Evolutionary conservation across 2,797 vertebrate genomes (phyloP), one percentile per base, ranked within the genome.

Genomic region (Emydoidea blandingii): DNA sequence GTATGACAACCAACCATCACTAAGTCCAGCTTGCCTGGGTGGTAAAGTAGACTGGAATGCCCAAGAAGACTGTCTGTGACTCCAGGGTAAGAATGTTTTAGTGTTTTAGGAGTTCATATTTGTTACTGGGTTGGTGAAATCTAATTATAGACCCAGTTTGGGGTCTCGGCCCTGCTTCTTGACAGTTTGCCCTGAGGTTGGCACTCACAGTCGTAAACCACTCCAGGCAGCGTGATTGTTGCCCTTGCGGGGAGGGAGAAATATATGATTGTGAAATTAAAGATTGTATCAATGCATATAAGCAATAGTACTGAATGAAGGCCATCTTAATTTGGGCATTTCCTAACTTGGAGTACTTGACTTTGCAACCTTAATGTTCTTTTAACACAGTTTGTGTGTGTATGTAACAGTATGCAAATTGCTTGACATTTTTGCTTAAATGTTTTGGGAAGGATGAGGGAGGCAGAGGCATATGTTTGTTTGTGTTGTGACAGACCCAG

Each of bases 361-460:
- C 76, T 91, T 89, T 57, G 47, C 62, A 89, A 41, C n/a, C 83
- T 92, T 62, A n/a, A 83, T 31, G n/a, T 47, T 86, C 53, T 81
- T 91, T 57, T 53, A 85, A 72, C 57, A 29, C 76, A 65, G 62
- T 88, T 91, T 81, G 79, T 65, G 25, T 83, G 74, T 52, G 6
- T 1, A 0, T 25, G 2, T 50, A 72, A 41, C 56, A 85, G 27
- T 84, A 79, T 37, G 90, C 4, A 83, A 88, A 25, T 21, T 86
- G 2, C 0, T 94, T 44, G 72, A 44, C 83, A 85, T 37, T 62
- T 87, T 89, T 85, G 29, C 81, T 76, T n/a, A 74, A 90, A n/a
- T 92, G 44, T 92, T 91, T 94, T 37, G 79, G 78, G 81, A 93
- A 95, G 87, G 25, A 7, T 91, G 53, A 89, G n/a, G 41, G 29